Conservation (phyloP, 1,140 invertebrate genomes). For the Drosophila azteca region DNA sequence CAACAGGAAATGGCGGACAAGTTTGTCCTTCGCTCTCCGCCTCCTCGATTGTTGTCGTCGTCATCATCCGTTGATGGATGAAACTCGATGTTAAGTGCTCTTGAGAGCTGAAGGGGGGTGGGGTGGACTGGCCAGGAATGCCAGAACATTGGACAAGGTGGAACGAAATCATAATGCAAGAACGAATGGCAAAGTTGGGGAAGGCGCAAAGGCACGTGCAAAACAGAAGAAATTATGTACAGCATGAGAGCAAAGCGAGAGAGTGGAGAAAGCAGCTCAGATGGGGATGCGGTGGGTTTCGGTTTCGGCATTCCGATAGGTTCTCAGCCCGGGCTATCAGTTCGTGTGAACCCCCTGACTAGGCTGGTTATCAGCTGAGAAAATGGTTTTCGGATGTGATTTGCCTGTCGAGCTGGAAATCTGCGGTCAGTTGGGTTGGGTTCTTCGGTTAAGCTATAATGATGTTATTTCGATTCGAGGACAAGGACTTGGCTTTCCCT, state of each 20-base stretch:
- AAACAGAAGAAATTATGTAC: constrained; percentile 79
- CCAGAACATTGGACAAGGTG: no score
- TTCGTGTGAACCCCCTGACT: constrained; percentile 21
- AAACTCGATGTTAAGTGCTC: no score
- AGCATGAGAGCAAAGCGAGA: constrained; percentile 38
- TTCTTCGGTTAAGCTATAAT: background rate
- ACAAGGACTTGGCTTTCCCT: no score
- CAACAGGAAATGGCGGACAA: constrained; percentile 68
- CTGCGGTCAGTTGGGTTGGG: constrained; percentile 3
- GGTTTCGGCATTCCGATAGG: no score
- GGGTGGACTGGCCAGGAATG: background rate
- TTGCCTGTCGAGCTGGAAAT: constrained; percentile 21
- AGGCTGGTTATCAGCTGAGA: constrained; percentile 30
- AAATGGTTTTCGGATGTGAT: constrained; percentile 10
- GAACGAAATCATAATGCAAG: constrained; percentile 66
- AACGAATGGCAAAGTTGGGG: constrained; percentile 40
- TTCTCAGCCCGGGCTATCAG: background rate
- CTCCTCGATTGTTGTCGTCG: constrained; percentile 2
- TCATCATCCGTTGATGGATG: constrained; percentile 32
- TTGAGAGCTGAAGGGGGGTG: constrained; percentile 10
- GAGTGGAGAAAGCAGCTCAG: constrained; percentile 1
- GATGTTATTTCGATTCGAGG: no score
- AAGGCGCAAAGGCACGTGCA: constrained; percentile 71
- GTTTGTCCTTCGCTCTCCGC: constrained; percentile 27
- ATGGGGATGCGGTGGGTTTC: background rate